Evolutionary conservation across 2,113 vertebrate genomes (phyloP), one percentile per base, ranked within the genome.

Genomic region (Setophaga coronata): DNA sequence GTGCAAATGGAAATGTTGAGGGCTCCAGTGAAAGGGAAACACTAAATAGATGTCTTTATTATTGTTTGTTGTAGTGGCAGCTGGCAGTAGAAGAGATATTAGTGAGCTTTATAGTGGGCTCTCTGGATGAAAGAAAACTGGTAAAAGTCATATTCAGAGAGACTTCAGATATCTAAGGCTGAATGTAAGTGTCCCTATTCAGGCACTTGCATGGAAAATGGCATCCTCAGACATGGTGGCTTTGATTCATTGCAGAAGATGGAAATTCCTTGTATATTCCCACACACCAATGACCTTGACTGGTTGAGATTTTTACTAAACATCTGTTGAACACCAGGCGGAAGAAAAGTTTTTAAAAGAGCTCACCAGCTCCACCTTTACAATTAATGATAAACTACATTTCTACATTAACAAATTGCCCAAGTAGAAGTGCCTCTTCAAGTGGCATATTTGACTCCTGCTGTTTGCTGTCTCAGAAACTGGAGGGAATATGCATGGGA

Each of bases 231-330:
- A 62, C 6, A 6, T 54, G 21, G 16, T 73, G 71, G 0, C 26
- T 89, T 89, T 70, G 85, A 83, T 83, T 92, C 16, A 38, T n/a
- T 51, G 82, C 67, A 83, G 51, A 60, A 73, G 67, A 80, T 86
- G 79, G 88, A 93, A 93, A 92, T 93, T 86, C 73, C 57, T 69
- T 47, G 24, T 85, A 7, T 87, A 82, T 91, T 96, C 86, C 66
- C 71, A 36, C 66, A 96, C 53, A 77, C 2, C 3, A 77, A 18
- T 69, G 82, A 88, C 72, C 76, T 70, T 47, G 71, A 42, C 50
- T 45, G 8, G 12, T 78, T n/a, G 67, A 66, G 69, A 56, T 56
- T 91, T 90, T 95, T 84, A 83, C 67, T 67, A 43, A 89, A 95
- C 58, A 93, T 88, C 82, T 92, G 86, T 66, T 93, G 60, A 78